phyloP scores from a whole-genome alignment of 2,888 invertebrate species.

The Ophion costatus region DNA sequence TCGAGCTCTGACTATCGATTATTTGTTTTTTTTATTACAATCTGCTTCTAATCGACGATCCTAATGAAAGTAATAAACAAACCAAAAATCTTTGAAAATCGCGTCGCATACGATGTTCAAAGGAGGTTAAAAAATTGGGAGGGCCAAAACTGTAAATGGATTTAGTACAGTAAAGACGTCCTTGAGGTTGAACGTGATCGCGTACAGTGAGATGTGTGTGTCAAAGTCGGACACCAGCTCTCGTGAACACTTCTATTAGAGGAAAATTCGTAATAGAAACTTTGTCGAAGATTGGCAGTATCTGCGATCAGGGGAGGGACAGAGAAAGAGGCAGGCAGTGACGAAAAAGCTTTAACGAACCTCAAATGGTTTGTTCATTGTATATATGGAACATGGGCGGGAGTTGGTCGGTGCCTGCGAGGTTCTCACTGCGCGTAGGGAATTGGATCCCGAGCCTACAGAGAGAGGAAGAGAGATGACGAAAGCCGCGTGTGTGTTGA shows the following conservation, averaged over 20 bases:
- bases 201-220: not conserved
- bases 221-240: conserved; percentile 36
- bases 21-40: no score
- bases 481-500: conserved; percentile 79
- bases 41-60: no score
- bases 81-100: no score
- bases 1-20: no score
- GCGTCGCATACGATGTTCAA: no score
- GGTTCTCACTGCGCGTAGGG: conserved; percentile 4
- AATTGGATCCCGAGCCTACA: conserved; percentile 37
- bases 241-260: conserved; percentile 73
- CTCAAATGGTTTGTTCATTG: conserved; percentile 66
- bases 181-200: no score
- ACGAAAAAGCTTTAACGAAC: conserved; percentile 51
- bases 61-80: no score
- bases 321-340: conserved; percentile 63
- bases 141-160: no score
- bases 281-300: conserved; percentile 81
- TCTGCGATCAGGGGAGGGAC: conserved; percentile 75
- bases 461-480: conserved; percentile 28
- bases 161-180: no score
- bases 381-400: conserved; percentile 60
- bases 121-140: no score
- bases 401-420: conserved; percentile 14
- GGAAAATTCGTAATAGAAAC: conserved; percentile 81